phyloP scores from a whole-genome alignment of 1,140 invertebrate species.

The Drosophila orena region DNA sequence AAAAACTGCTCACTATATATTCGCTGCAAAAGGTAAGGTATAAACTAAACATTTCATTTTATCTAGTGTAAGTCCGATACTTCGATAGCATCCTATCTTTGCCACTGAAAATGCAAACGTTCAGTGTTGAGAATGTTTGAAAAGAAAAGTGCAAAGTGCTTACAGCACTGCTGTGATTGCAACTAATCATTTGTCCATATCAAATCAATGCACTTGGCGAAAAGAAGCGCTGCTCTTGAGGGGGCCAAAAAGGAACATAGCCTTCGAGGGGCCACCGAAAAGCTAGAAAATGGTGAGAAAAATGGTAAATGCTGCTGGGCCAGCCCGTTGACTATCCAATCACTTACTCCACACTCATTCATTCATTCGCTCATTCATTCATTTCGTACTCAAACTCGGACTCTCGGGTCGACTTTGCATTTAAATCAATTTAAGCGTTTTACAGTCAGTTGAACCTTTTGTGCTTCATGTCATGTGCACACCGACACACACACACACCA shows the following conservation, averaged over 20 bases:
- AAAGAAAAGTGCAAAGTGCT: no score
- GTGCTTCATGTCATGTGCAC: conserved; percentile 60
- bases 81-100: no score
- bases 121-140: no score
- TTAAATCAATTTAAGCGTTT: conserved; percentile 83
- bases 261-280: conserved; percentile 1
- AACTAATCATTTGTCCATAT: no score
- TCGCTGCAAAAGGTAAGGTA: no score
- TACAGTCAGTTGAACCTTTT: conserved; percentile 82
- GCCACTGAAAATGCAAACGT: no score
- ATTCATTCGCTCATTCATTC: conserved; percentile 57
- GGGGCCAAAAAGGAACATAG: conserved; percentile 2
- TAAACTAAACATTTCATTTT: no score
- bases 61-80: no score
- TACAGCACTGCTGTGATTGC: no score
- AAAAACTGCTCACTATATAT: no score
- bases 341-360: conserved; percentile 53
- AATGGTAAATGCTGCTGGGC: neutral
- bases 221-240: neutral
- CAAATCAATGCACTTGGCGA: no score
- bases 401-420: conserved; percentile 72
- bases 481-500: conserved; percentile 23
- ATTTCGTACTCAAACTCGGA: conserved; percentile 33
- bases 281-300: conserved; percentile 2
- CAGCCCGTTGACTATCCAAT: conserved; percentile 36